A percentile compares a stretch with the other conserved stretches of the same genome.
Evolutionary conservation across 2,113 vertebrate species (phyloP).

Genomic region (Sminthopsis crassicaudata): DNA sequence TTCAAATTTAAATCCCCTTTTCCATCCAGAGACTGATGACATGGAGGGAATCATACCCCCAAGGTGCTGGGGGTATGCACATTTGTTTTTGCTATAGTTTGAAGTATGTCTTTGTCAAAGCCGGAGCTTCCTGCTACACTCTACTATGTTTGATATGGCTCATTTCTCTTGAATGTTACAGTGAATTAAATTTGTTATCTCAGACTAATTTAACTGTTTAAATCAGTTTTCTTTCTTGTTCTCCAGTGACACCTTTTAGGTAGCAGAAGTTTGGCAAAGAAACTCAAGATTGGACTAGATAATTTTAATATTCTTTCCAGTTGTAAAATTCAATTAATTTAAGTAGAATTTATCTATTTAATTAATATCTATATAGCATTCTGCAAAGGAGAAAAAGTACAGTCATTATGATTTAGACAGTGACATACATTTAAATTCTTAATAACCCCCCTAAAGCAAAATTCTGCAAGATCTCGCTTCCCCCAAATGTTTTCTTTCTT

Average conservation of each 20-base stretch:
- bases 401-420: background rate
- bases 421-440: background rate
- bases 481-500: background rate
- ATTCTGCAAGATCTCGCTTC: background rate
- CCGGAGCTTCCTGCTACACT: too few relatives aligned
- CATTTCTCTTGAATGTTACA: too few relatives aligned
- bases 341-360: background rate
- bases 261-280: too few relatives aligned
- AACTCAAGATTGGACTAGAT: too few relatives aligned
- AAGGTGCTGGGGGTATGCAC: background rate
- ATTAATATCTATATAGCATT: background rate
- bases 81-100: background rate
- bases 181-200: too few relatives aligned
- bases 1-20: background rate
- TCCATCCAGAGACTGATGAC: background rate
- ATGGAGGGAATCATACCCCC: too few relatives aligned
- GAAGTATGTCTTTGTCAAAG: background rate
- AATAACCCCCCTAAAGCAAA: background rate
- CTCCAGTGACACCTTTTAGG: too few relatives aligned
- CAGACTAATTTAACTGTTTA: too few relatives aligned
- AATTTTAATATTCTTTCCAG: background rate
- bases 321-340: background rate
- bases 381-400: background rate
- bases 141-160: too few relatives aligned
- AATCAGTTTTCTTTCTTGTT: too few relatives aligned